Base-by-base conservation (phyloP, 2,113 vertebrate genomes). In the Elachura formosa region DNA sequence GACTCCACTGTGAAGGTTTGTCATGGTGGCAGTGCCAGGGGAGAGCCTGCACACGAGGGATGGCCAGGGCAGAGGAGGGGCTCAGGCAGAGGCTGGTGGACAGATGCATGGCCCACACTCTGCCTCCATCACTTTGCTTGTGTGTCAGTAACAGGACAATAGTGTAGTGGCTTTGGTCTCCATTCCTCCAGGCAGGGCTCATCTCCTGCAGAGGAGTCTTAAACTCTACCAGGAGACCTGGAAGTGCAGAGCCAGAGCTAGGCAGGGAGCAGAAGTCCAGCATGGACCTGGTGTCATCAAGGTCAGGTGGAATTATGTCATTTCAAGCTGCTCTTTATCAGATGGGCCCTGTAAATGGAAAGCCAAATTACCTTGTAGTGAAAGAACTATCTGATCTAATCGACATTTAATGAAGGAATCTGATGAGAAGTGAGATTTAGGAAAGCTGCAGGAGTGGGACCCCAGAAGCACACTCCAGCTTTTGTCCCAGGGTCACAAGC, bases 311-410 rank as follows among this genome's bases (percentile, higher is more conserved):
- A 93, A 90, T 68, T 40, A 34, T 14, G 2, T 62, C 74, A 58
- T 93, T 94, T 77, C 49, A 68, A 86, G 76, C 28, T 12, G 3
- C 56, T 74, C 31, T 74, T 96, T 96, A 96, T 96, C 91, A 95
- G 95, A 93, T 94, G 72, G 85, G 94, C 91, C 51, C 82, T 33
- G 33, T 74, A 58, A 73, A 75, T 69, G 87, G 96, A 93, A 95
- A 96, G 36, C 28, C 56, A 86, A 92, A 97, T 97, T 87, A 95
- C 76, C 54, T 54, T 1, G 9, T 74, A 89, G n/a, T 94, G 96
- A 97, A 94, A 97, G 96, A 96, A 24, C 18, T 58, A 5, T 17
- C 63, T 68, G 93, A 96, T 94, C 77, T 78, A 68, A 97, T 89
- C 54, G 51, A 75, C 5, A 1, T 76, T 83, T 94, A 95, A 97